Base-by-base conservation (phyloP, 2,888 invertebrate species). In the Cyaniris semiargus region DNA sequence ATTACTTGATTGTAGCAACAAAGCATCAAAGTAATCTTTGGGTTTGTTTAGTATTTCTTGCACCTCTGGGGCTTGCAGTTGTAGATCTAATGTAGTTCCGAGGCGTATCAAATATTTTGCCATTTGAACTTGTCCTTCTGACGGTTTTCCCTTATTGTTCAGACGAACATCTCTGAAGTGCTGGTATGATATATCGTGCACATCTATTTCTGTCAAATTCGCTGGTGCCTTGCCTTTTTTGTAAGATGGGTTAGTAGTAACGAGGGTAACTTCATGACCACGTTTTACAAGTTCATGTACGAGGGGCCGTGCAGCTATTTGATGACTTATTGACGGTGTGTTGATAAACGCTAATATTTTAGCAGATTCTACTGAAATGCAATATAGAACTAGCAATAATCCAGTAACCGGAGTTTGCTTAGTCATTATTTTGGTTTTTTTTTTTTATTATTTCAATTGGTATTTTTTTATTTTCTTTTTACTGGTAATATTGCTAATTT, bases 261-360 rank as follows among this genome's bases (percentile, higher is more conserved):
- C 76, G 0, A 90, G 81, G 0, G 86, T 83, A 0, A 93, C 76
- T 71, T 92, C 83, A 72, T 93, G 92, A 3, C 92, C 92, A 13
- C 87, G 82, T 70, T 79, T 82, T 0, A 85, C 85, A 60, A 93
- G 80, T 48, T 87, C 88, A 38, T 84, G 82, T 23, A 86, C 84
- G 0, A 92, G 76, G 2, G 86, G 83, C 31, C 85, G 83, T 56
- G 84, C 88, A 0, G 86, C 86, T 1, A 88, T 80, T 81, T 91
- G 90, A 76, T 91, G 91, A 77, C 86, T 87, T 38, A 84, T 82
- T 0, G 84, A 84, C 5, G 87, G 85, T 8, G 81, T 80, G 21
- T 85, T 86, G 71, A 83, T 85, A 3, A 84, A 80, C 0, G 81
- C 85, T n/a, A 87, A 79, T 56, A 87, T 87, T 77, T 81, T 84